Evolutionary conservation across 2,113 vertebrate genomes (phyloP), one percentile per base, ranked within the genome.

Genomic region (Aldabrachelys gigantea): DNA sequence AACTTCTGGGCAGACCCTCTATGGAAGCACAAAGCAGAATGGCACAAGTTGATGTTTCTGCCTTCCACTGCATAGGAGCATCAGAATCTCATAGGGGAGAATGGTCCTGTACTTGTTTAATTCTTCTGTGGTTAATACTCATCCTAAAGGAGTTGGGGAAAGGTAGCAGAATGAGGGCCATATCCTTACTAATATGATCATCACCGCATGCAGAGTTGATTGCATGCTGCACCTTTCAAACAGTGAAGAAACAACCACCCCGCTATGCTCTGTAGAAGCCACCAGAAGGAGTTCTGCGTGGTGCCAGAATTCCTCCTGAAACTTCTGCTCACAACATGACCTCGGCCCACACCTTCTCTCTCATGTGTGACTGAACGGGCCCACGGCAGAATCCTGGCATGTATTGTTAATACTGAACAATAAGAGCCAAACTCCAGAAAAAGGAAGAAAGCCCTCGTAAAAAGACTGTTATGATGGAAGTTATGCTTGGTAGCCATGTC

Each of bases 141-240:
- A 80, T 88, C 57, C 57, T 50, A 81, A 75, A 1, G 1, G 10
- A 52, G 57, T 27, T 78, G 35, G 35, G 72, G 56, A 87, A 92
- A 85, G 1, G 3, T 5, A 83, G 19, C 21, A 93, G 56, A 82
- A 29, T 9, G 5, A 81, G 27, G 88, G 50, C 53, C 52, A 62
- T 0, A 0, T 19, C 53, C 4, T 50, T 29, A 5, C 19, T 7
- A 76, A 14, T 17, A 22, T 65, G 22, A 72, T 31, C 59, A 65
- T 69, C 31, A 69, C 65, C 69, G 62, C 62, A 69, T 90, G 38
- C 10, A 87, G 75, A 94, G 90, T 56, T 31, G 8, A 21, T 52
- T n/a, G 65, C 38, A 59, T 69, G 35, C 25, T 84, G 78, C 89
- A 85, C 19, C 59, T 91, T 54, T 47, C 83, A 24, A 27, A 88